Conservation (phyloP, 1,140 invertebrate genomes). For the Triops cancriformis region DNA sequence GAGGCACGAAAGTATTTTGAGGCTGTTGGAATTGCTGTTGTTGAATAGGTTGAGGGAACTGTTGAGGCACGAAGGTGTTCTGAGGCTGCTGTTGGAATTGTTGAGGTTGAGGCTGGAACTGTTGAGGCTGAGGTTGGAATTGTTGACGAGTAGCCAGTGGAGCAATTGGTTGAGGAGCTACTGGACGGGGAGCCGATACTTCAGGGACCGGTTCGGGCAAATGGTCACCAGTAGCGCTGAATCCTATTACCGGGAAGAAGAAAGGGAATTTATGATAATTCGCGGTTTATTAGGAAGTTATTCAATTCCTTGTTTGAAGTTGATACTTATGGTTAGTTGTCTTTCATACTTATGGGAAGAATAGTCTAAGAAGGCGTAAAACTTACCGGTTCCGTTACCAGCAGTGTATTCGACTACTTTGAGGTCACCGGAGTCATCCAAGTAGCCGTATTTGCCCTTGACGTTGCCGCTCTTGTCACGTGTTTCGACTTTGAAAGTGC, state of each 20-base stretch:
- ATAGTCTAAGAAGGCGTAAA: background rate
- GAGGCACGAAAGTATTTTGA: conserved; percentile 16
- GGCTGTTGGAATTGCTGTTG: conserved; percentile 16
- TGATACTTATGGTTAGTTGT: background rate
- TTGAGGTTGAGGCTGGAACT: background rate
- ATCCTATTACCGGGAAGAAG: background rate
- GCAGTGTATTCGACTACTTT: conserved; percentile 69
- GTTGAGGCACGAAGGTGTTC: conserved; percentile 14
- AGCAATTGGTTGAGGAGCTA: conserved; percentile 23
- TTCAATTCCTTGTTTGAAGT: too few relatives aligned
- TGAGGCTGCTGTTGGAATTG: background rate
- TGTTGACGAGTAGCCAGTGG: background rate
- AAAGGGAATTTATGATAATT: background rate
- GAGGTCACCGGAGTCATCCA: conserved; percentile 67
- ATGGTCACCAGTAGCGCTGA: conserved; percentile 18
- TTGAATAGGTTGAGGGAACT: background rate
- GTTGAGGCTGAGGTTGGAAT: conserved; percentile 20
- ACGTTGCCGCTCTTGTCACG: conserved; percentile 68
- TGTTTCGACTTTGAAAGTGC: conserved; percentile 55
- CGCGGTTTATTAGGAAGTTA: too few relatives aligned
- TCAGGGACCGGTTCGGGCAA: conserved; percentile 19
- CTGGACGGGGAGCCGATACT: conserved; percentile 18
- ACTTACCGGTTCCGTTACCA: conserved; percentile 33
- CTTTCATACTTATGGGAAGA: conserved; percentile 1
- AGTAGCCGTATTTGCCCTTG: conserved; percentile 76